These are phyloP conservation scores for Ostrea edulis DNA, from an alignment of 1,140 invertebrate species.

Conservation along the genomic window DNA sequence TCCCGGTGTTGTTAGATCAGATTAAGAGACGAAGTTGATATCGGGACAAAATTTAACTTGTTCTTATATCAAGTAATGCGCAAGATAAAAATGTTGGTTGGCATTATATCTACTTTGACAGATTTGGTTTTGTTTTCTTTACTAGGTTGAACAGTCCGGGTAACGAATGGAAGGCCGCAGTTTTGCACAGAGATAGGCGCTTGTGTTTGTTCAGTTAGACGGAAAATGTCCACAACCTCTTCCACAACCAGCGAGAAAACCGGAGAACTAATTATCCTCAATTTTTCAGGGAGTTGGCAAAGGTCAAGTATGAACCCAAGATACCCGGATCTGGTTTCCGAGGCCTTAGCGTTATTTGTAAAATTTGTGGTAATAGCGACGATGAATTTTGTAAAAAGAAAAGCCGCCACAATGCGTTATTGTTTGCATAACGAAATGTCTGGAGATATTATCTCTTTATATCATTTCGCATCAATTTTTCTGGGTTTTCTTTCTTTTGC, in stretches of 20 bases:
- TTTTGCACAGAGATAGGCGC: background rate
- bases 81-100: background rate
- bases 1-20: background rate
- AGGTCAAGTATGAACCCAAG: constrained; percentile 23
- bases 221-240: constrained; percentile 27
- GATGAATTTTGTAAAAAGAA: background rate
- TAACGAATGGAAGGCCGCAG: background rate
- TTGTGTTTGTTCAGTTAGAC: constrained; percentile 37
- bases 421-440: background rate
- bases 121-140: background rate
- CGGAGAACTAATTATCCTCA: constrained; percentile 20
- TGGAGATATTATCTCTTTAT: constrained; percentile 19
- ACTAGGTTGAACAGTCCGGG: background rate
- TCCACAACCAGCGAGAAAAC: background rate
- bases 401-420: background rate
- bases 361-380: background rate
- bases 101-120: constrained; percentile 27
- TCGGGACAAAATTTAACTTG: constrained; percentile 7
- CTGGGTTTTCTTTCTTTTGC: background rate
- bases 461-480: background rate
- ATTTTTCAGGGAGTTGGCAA: constrained; percentile 18
- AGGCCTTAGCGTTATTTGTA: background rate
- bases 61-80: constrained; percentile 27
- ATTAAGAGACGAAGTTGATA: constrained; percentile 14
- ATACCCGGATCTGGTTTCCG: constrained; percentile 11